Percentiles rank a stretch among this genome's conserved stretches.
Conservation (phyloP, 2,888 invertebrate species). For the Liodrosophila aerea region DNA sequence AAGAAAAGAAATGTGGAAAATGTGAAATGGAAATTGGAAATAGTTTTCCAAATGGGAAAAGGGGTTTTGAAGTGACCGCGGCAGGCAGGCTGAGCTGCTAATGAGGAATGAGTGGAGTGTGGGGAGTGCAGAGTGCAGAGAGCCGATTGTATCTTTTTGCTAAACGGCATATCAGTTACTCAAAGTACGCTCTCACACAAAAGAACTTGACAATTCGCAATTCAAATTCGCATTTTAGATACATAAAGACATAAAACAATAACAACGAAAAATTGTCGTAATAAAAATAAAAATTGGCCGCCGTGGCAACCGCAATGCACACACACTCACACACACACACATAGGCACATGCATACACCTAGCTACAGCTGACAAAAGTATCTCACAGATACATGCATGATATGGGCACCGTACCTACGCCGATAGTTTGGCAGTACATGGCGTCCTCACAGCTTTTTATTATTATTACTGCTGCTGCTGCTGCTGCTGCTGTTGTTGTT, state of each 20-base stretch:
- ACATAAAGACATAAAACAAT: slow-evolving; percentile 19
- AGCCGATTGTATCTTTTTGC: slow-evolving; percentile 34
- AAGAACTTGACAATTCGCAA: slow-evolving; percentile 26
- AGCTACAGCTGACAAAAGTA: slow-evolving; percentile 57
- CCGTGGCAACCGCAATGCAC: slow-evolving; percentile 63
- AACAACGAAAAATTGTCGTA: slow-evolving; percentile 64
- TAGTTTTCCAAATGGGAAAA: slow-evolving; percentile 21
- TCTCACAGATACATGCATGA: slow-evolving; percentile 65
- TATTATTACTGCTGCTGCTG: slow-evolving; percentile 19
- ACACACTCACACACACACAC: slow-evolving; percentile 30
- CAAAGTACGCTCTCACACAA: slow-evolving; percentile 12
- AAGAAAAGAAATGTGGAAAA: slow-evolving; percentile 52
- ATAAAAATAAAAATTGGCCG: slow-evolving; percentile 62
- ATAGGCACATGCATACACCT: slow-evolving; percentile 28
- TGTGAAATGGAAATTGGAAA: slow-evolving; percentile 26
- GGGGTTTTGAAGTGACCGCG: slow-evolving; percentile 61
- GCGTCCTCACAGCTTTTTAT: slow-evolving; percentile 47
- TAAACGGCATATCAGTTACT: slow-evolving; percentile 36
- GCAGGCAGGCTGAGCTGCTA: background rate
- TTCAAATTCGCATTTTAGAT: slow-evolving; percentile 22
- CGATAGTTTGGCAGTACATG: slow-evolving; percentile 61
- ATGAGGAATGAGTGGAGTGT: slow-evolving; percentile 8
- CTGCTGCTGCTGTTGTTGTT: slow-evolving; percentile 24
- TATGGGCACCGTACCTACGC: slow-evolving; percentile 47
- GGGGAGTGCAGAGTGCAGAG: no score